Base-by-base conservation (phyloP, 2,797 vertebrate species). In the Sebastes oblongus region DNA sequence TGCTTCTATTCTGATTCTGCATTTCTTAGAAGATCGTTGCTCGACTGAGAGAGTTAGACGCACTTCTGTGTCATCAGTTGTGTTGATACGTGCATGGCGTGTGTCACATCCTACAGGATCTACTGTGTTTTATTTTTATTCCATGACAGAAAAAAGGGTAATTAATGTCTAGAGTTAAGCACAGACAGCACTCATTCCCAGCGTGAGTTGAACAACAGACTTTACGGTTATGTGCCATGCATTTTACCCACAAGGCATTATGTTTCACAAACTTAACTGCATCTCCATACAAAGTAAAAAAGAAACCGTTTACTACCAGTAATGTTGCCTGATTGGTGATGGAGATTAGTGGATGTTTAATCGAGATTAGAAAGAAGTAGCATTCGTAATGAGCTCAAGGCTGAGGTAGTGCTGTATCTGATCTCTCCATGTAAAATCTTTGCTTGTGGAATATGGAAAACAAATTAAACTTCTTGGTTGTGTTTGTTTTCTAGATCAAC, bases 401-500 rank as follows among this genome's bases (percentile, higher is more conserved):
- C 42, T 32, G 12, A 27, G 36, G 5, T 32, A 39, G 27, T 20
- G 30, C 14, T 54, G 32, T 25, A 30, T 62, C 42, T 34, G 11
- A 20, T 34, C 12, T 29, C 22, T 20, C 24, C 16, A 4, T 34
- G 62, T 32, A 14, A 39, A 72, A 20, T 27, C 2, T 55, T 7
- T 42, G 4, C 1, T 6, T 52, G 4, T 56, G 22, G 16, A 22
- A 64, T 36, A 27, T 27, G 6, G 4, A n/a, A 77, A 75, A 55
- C 20, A 24, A 70, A 18, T 1, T 70, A 4, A 73, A 34, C 13
- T 2, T n/a, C 7, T 1, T 13, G 58, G 8, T 24, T 52, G 3
- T 75, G 3, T 79, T 3, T 72, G 14, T 84, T 80, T 77, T 78
- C 22, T 29, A 99, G 98, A 97, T 99, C 89, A 99, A 99, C 3